These are phyloP conservation scores for Notothenia coriiceps DNA, from an alignment of 2,113 vertebrate genomes.

Conservation along the genomic window DNA sequence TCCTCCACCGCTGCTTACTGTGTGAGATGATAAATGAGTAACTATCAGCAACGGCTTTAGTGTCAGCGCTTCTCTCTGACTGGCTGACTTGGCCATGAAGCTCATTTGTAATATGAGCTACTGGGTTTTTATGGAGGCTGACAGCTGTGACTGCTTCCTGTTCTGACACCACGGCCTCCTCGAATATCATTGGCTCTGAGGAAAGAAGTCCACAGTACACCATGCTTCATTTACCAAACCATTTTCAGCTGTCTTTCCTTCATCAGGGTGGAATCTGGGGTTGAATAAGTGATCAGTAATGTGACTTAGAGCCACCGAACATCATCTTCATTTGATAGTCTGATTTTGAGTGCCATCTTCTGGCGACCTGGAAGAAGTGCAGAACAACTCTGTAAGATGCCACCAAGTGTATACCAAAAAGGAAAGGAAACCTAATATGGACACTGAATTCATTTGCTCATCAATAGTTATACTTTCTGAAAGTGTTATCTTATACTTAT, in stretches of 20 bases:
- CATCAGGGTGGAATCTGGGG: not conserved
- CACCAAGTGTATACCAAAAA: not conserved
- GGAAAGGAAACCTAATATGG: not conserved
- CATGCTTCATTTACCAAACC: not conserved
- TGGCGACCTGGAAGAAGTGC: not conserved
- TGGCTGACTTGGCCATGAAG: not conserved
- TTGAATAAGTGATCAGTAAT: not conserved
- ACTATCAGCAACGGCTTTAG: not conserved
- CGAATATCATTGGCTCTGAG: not conserved
- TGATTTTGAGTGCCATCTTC: not conserved
- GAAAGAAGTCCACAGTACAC: not conserved
- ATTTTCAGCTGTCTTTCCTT: not conserved
- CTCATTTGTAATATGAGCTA: constrained; percentile 9
- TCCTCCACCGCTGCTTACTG: too few relatives aligned
- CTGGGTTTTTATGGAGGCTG: not conserved
- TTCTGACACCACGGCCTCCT: not conserved
- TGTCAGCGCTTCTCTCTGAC: not conserved
- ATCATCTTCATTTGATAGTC: not conserved
- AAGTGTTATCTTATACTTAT: too few relatives aligned
- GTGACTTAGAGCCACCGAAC: not conserved
- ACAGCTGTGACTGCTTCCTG: not conserved
- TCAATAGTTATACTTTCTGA: too few relatives aligned
- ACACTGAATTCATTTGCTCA: not conserved
- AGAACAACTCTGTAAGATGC: not conserved
- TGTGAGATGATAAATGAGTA: too few relatives aligned